Percentiles rank a stretch among this genome's conserved stretches.
phyloP scores from a whole-genome alignment of 2,797 vertebrate species.

The Odontamblyopus rebecca region DNA sequence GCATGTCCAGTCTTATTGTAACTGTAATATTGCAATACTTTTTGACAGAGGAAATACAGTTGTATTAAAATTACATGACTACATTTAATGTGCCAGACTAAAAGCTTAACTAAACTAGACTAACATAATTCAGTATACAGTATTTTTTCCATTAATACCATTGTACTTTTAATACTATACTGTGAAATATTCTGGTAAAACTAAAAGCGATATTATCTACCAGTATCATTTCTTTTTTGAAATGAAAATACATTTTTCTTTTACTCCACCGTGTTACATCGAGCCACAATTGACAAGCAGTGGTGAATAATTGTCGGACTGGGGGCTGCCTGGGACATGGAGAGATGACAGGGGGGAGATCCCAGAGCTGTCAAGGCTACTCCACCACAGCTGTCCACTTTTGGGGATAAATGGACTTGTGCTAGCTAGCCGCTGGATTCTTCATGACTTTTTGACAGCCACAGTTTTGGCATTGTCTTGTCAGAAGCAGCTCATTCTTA shows the following conservation, averaged over 20 bases:
- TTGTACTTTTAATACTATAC: too few relatives aligned
- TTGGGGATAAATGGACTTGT: constrained; percentile 61
- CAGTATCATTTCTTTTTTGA: background rate
- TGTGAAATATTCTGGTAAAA: too few relatives aligned
- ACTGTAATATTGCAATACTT: too few relatives aligned
- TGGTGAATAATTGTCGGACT: constrained; percentile 71
- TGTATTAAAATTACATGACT: too few relatives aligned
- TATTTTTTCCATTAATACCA: too few relatives aligned
- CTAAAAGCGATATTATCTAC: background rate
- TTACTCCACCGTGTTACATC: constrained; percentile 53
- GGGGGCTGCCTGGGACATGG: constrained; percentile 45
- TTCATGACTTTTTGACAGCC: constrained; percentile 52
- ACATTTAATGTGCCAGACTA: background rate
- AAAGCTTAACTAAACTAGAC: background rate
- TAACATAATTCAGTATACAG: too few relatives aligned
- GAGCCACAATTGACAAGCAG: constrained; percentile 77
- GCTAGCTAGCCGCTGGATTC: constrained; percentile 49
- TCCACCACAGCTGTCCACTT: constrained; percentile 55
- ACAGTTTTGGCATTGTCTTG: constrained; percentile 43
- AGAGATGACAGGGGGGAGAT: constrained; percentile 66
- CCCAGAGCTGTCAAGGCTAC: constrained; percentile 63
- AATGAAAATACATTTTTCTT: background rate
- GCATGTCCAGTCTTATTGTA: too few relatives aligned
- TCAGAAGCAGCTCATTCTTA: constrained; percentile 25
- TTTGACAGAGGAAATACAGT: too few relatives aligned